A percentile compares a stretch with the other conserved stretches of the same genome.
Evolutionary conservation across 2,888 invertebrate species (phyloP).

Genomic region (Nowickia ferox): DNA sequence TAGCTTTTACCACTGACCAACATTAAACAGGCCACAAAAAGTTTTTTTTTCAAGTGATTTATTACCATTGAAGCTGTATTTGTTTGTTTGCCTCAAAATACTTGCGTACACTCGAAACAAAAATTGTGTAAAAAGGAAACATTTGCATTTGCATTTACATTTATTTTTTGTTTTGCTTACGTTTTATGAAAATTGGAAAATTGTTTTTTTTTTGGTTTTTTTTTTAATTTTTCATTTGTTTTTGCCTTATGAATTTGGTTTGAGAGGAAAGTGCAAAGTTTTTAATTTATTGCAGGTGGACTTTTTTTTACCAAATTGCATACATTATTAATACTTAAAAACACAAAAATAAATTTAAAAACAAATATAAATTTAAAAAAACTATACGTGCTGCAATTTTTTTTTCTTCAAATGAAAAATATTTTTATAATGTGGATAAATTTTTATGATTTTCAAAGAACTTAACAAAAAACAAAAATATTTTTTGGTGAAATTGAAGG

Average conservation of each 20-base stretch:
- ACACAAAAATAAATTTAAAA: conserved; percentile 23
- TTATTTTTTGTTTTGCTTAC: conserved; percentile 21
- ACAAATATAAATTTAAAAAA: conserved; percentile 48
- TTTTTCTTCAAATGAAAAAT: conserved; percentile 57
- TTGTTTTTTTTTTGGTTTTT: conserved; percentile 26
- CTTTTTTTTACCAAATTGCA: conserved; percentile 40
- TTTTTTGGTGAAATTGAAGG: conserved; percentile 73
- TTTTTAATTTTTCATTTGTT: conserved; percentile 41
- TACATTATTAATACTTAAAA: conserved; percentile 17
- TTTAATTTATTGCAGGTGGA: conserved; percentile 69
- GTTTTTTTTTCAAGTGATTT: conserved; percentile 65
- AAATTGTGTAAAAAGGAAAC: conserved; percentile 63
- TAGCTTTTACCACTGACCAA: conserved; percentile 62
- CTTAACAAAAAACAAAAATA: conserved; percentile 71
- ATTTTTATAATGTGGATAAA: conserved; percentile 63
- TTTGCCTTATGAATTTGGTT: conserved; percentile 35
- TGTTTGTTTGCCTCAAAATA: conserved; percentile 52
- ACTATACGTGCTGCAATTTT: conserved; percentile 72
- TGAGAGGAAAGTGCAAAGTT: conserved; percentile 60
- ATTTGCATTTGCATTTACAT: conserved; percentile 21
- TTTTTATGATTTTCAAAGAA: conserved; percentile 73
- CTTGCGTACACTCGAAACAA: conserved; percentile 64
- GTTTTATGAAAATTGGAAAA: conserved; percentile 55
- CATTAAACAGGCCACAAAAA: conserved; percentile 73
- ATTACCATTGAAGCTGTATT: conserved; percentile 74